Conservation (phyloP, 2,113 vertebrate genomes). For the Cygnus atratus region DNA sequence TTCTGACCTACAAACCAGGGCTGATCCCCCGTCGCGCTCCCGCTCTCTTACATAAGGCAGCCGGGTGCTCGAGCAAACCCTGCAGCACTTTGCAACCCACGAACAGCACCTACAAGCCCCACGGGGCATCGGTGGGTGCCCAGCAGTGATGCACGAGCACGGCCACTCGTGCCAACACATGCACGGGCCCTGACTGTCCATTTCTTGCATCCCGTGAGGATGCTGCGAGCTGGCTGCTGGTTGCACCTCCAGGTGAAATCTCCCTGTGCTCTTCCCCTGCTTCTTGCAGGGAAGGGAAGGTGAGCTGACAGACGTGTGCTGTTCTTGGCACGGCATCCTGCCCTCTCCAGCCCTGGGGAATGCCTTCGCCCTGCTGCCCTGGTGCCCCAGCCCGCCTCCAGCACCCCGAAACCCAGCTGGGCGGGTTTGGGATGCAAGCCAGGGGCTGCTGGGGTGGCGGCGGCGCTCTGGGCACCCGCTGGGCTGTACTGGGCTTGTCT, state of each 20-base stretch:
- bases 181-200: rapidly evolving
- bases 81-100: rapidly evolving
- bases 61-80: rapidly evolving
- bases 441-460: not conserved
- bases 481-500: not conserved
- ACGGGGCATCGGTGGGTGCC: not conserved
- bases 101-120: not conserved
- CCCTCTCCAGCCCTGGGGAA: not conserved
- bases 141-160: rapidly evolving
- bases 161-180: rapidly evolving
- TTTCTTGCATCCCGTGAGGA: not conserved
- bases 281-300: not conserved
- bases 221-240: not conserved
- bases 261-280: rapidly evolving
- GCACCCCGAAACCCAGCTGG: not conserved
- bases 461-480: not conserved
- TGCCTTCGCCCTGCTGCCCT: not conserved
- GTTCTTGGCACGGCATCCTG: rapidly evolving
- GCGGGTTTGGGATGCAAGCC: not conserved
- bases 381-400: not conserved
- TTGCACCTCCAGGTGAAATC: not conserved
- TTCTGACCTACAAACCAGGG: constrained; percentile 16
- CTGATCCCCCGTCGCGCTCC: not conserved
- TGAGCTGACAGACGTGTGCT: not conserved
- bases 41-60: not conserved